A percentile compares a stretch with the other conserved stretches of the same genome.
Conservation (phyloP, 2,888 invertebrate genomes). For the Scrobipalpa atriplicella region DNA sequence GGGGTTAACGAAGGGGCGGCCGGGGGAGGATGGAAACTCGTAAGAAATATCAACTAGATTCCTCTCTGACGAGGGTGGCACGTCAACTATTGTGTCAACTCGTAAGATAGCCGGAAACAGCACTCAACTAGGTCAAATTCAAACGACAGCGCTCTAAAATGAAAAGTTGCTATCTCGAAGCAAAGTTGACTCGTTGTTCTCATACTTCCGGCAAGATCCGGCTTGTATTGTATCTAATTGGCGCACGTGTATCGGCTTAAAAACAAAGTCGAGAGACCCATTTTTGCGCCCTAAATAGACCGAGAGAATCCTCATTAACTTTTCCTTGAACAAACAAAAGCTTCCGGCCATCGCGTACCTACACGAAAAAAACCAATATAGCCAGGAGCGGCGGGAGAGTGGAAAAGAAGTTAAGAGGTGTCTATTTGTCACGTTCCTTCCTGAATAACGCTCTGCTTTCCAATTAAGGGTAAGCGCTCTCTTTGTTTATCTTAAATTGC, state of each 20-base stretch:
- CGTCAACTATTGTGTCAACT: constrained; percentile 29
- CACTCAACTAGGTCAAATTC: constrained; percentile 24
- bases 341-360: constrained; percentile 60
- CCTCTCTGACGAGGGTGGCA: constrained; percentile 35
- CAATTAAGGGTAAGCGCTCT: constrained; percentile 83
- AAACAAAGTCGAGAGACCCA: constrained; percentile 16
- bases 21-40: constrained; percentile 43
- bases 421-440: constrained; percentile 83
- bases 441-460: constrained; percentile 81
- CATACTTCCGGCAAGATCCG: constrained; percentile 7
- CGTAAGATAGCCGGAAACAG: constrained; percentile 6
- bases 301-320: constrained; percentile 66
- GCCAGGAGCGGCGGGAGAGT: constrained; percentile 73
- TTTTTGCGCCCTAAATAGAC: constrained; percentile 40
- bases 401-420: constrained; percentile 83
- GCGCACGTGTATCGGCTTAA: constrained; percentile 18
- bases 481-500: constrained; percentile 84
- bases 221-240: background rate
- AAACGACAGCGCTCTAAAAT: constrained; percentile 8
- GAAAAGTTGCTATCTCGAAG: background rate
- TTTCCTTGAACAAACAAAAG: constrained; percentile 76
- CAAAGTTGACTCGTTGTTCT: background rate
- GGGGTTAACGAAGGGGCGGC: constrained; percentile 69
- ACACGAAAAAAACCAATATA: constrained; percentile 78
- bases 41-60: constrained; percentile 64